Percentiles rank a stretch among this genome's conserved stretches.
These are phyloP conservation scores for Orthosia gracilis DNA, from an alignment of 2,888 invertebrate species.

Conservation along the genomic window DNA sequence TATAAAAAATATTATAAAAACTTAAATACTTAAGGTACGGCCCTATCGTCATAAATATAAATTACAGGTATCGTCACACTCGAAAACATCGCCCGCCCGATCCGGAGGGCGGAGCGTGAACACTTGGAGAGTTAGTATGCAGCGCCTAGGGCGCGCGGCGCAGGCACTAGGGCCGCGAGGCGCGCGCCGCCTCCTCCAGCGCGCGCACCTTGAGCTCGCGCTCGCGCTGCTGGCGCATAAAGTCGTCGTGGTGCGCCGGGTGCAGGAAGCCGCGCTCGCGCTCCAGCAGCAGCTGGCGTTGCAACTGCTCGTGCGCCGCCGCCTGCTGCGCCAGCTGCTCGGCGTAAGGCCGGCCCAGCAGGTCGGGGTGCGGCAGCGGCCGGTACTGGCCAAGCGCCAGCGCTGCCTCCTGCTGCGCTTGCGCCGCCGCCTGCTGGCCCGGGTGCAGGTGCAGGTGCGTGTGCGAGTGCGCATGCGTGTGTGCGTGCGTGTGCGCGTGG, in stretches of 20 bases:
- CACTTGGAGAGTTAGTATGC: conserved; percentile 62
- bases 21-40: conserved; percentile 74
- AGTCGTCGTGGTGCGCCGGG: conserved; percentile 90
- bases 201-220: conserved; percentile 96
- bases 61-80: conserved; percentile 85
- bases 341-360: conserved; percentile 95
- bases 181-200: conserved; percentile 96
- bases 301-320: conserved; percentile 96
- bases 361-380: conserved; percentile 94
- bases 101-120: conserved; percentile 64
- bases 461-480: conserved; percentile 97
- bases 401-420: conserved; percentile 93
- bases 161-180: conserved; percentile 84
- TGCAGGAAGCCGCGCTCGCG: conserved; percentile 93
- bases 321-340: conserved; percentile 95
- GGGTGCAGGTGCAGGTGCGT: conserved; percentile 96
- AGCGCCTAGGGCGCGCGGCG: conserved; percentile 57
- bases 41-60: conserved; percentile 85
- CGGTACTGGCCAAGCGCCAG: conserved; percentile 90
- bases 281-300: conserved; percentile 96
- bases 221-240: conserved; percentile 95
- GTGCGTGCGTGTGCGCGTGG: conserved; percentile 98
- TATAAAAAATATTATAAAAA: conserved; percentile 89
- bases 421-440: conserved; percentile 93
- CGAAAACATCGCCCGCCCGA: conserved; percentile 65